Evolutionary conservation across 2,888 invertebrate genomes (phyloP).

Genomic region (Pammene fasciana): DNA sequence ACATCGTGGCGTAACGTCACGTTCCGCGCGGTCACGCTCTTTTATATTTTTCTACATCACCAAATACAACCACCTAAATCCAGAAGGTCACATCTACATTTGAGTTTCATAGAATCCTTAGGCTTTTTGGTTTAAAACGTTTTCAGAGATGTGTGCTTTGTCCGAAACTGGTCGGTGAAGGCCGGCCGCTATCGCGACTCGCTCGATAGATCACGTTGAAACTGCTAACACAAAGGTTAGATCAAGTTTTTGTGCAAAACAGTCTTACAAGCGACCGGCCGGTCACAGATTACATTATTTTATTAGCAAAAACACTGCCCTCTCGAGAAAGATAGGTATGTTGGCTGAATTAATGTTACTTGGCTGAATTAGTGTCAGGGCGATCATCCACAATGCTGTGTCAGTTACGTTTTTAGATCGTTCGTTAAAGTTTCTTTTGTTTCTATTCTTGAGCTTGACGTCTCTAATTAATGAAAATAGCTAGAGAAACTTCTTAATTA

Average conservation of each 20-base stretch:
- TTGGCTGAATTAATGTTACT: neutral
- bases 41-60: slow-evolving; percentile 57
- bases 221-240: slow-evolving; percentile 33
- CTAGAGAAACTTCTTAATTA: too few relatives aligned
- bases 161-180: slow-evolving; percentile 68
- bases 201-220: slow-evolving; percentile 36
- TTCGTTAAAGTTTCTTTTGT: too few relatives aligned
- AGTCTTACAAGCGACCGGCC: slow-evolving; percentile 9
- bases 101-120: neutral
- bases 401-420: too few relatives aligned
- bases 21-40: slow-evolving; percentile 58
- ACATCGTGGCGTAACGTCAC: slow-evolving; percentile 44
- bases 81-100: neutral
- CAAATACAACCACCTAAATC: slow-evolving; percentile 49
- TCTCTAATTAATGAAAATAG: too few relatives aligned
- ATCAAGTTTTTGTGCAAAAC: slow-evolving; percentile 33
- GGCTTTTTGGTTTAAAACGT: neutral
- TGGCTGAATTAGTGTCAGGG: neutral
- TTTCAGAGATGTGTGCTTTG: slow-evolving; percentile 59
- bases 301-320: neutral
- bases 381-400: neutral
- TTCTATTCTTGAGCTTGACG: too few relatives aligned
- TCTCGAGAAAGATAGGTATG: neutral
- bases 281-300: slow-evolving; percentile 1
- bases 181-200: slow-evolving; percentile 56